These are phyloP conservation scores for Drosophila fungiperda DNA, from an alignment of 2,888 invertebrate genomes.

Conservation along the genomic window DNA sequence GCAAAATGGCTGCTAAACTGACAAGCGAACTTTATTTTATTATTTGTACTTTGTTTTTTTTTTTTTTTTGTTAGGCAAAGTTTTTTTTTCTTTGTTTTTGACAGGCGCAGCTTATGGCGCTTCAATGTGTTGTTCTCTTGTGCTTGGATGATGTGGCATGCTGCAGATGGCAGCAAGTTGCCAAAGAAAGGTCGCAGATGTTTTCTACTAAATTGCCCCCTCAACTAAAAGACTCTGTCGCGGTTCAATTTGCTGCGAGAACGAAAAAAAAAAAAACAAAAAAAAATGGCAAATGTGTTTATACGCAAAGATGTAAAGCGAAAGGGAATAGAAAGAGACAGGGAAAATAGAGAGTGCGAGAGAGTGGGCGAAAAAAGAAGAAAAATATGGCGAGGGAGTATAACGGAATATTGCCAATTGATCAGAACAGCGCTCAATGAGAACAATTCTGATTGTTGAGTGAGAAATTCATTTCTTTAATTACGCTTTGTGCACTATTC, in stretches of 20 bases:
- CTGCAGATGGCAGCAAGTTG: slow-evolving; percentile 51
- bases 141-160: slow-evolving; percentile 60
- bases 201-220: slow-evolving; percentile 66
- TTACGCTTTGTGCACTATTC: neutral
- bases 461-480: neutral
- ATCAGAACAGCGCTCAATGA: neutral
- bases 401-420: neutral
- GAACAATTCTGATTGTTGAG: neutral
- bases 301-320: slow-evolving; percentile 71
- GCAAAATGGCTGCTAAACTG: slow-evolving; percentile 85
- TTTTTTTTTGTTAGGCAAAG: slow-evolving; percentile 21
- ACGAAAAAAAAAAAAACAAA: slow-evolving; percentile 25
- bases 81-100: slow-evolving; percentile 46
- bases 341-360: neutral
- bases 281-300: slow-evolving; percentile 69
- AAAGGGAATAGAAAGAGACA: neutral
- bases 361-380: neutral
- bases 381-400: neutral
- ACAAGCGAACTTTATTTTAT: slow-evolving; percentile 84
- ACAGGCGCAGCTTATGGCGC: slow-evolving; percentile 66
- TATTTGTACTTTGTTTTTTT: slow-evolving; percentile 62
- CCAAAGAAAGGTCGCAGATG: slow-evolving; percentile 59
- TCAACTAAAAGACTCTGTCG: slow-evolving; percentile 43
- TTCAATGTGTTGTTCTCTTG: slow-evolving; percentile 66
- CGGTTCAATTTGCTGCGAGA: slow-evolving; percentile 71